phyloP scores from a whole-genome alignment of 2,888 invertebrate species.

The Hydrotaea cyrtoneurina region DNA sequence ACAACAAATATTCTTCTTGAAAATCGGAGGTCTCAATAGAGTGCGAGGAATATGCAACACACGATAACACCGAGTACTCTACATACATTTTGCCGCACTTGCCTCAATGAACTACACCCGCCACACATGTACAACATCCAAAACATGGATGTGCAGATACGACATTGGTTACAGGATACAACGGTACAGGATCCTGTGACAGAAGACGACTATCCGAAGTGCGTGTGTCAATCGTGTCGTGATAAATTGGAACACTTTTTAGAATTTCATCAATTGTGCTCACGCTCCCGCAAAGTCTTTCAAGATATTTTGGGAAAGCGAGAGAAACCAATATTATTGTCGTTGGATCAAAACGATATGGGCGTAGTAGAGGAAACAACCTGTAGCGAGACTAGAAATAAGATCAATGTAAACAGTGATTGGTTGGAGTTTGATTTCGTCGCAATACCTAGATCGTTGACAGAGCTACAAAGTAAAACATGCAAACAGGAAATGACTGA shows the following conservation, averaged over 20 bases:
- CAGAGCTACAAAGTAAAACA: background rate
- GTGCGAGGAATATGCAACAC: too few relatives aligned
- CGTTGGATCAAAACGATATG: background rate
- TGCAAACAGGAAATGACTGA: background rate
- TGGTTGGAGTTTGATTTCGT: constrained; percentile 34
- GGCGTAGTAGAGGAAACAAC: background rate
- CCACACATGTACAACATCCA: constrained; percentile 60
- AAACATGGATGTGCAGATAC: constrained; percentile 57
- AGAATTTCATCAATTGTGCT: constrained; percentile 75
- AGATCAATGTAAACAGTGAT: background rate
- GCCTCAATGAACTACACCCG: constrained; percentile 62
- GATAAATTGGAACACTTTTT: constrained; percentile 73
- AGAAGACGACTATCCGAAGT: constrained; percentile 70
- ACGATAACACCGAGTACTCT: background rate
- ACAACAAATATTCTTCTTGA: too few relatives aligned
- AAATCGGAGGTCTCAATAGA: too few relatives aligned
- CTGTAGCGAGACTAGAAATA: too few relatives aligned
- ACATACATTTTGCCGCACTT: constrained; percentile 67
- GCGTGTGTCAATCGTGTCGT: constrained; percentile 73
- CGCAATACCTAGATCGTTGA: background rate
- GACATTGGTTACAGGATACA: constrained; percentile 63
- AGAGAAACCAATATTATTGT: background rate
- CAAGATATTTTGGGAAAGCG: constrained; percentile 50
- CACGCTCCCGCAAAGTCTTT: constrained; percentile 71
- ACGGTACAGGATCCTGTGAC: constrained; percentile 54